These are phyloP conservation scores for Fragum fragum DNA, from an alignment of 2,888 invertebrate species.

Conservation along the genomic window DNA sequence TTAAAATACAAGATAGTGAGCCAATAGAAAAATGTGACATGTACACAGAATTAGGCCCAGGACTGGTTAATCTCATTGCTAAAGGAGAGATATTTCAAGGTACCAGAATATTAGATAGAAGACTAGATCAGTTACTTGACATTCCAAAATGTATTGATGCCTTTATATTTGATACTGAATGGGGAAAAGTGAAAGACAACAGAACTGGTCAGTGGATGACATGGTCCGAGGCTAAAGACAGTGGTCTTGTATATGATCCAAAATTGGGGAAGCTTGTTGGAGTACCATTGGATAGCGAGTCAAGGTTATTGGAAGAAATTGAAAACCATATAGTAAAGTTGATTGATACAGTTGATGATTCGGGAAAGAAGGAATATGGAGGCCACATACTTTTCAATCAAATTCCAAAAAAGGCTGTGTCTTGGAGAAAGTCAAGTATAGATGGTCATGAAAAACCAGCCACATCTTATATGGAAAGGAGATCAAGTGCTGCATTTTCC, in stretches of 20 bases:
- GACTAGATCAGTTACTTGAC: conserved; percentile 66
- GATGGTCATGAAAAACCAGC: conserved; percentile 39
- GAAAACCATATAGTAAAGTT: conserved; percentile 59
- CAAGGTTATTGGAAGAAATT: conserved; percentile 30
- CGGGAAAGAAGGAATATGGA: conserved; percentile 57
- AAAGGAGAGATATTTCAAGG: conserved; percentile 62
- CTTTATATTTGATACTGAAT: conserved; percentile 83
- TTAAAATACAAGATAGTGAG: conserved; percentile 67
- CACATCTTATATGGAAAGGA: conserved; percentile 38
- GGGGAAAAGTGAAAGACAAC: conserved; percentile 88
- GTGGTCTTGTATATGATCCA: conserved; percentile 72
- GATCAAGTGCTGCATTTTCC: conserved; percentile 46
- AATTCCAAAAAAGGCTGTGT: conserved; percentile 23
- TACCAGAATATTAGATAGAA: conserved; percentile 70
- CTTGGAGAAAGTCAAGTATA: conserved; percentile 6
- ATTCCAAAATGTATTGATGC: conserved; percentile 73
- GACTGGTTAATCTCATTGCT: conserved; percentile 69
- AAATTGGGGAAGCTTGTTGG: conserved; percentile 46
- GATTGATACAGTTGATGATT: conserved; percentile 45
- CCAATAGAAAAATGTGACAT: conserved; percentile 67
- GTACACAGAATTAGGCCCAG: conserved; percentile 72
- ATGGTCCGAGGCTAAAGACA: conserved; percentile 75
- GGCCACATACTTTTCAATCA: conserved; percentile 62
- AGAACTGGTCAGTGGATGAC: conserved; percentile 77
- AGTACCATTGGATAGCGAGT: conserved; percentile 7